Conservation (phyloP, 2,113 vertebrate species). For the Ictalurus furcatus region DNA sequence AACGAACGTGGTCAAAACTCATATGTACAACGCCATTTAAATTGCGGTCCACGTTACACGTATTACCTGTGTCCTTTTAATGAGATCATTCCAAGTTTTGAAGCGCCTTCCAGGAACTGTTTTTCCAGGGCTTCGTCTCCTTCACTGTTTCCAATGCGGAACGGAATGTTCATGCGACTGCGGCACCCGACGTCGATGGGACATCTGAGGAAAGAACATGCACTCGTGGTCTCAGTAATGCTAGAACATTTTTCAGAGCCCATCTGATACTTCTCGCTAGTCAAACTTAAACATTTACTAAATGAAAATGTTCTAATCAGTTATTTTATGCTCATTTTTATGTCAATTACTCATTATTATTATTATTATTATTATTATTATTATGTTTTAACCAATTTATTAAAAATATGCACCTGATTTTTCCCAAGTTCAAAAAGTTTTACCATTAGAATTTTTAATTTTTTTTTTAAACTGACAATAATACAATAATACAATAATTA, state of each 20-base stretch:
- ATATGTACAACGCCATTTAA: neutral
- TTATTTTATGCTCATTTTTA: neutral
- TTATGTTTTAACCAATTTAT: neutral
- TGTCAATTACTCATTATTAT: no score
- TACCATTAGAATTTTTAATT: neutral
- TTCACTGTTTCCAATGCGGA: constrained; percentile 81
- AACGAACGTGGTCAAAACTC: neutral
- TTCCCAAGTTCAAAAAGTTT: neutral
- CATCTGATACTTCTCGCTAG: neutral
- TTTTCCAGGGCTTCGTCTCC: constrained; percentile 87
- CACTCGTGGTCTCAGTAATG: neutral
- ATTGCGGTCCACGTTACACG: constrained; percentile 42
- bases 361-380: no score
- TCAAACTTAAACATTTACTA: neutral
- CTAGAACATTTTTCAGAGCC: neutral
- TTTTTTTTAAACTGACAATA: no score
- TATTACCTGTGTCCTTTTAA: constrained; percentile 88
- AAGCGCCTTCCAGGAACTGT: constrained; percentile 84
- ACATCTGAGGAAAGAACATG: constrained; percentile 65
- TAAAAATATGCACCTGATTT: neutral
- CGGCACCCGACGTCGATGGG: constrained; percentile 78
- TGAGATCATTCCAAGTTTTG: constrained; percentile 87
- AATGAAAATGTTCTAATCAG: neutral
- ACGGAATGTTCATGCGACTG: constrained; percentile 92
- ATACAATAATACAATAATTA: neutral